phyloP scores from a whole-genome alignment of 64 coral and sea anemone genomes.

The Anthopleura sola region DNA sequence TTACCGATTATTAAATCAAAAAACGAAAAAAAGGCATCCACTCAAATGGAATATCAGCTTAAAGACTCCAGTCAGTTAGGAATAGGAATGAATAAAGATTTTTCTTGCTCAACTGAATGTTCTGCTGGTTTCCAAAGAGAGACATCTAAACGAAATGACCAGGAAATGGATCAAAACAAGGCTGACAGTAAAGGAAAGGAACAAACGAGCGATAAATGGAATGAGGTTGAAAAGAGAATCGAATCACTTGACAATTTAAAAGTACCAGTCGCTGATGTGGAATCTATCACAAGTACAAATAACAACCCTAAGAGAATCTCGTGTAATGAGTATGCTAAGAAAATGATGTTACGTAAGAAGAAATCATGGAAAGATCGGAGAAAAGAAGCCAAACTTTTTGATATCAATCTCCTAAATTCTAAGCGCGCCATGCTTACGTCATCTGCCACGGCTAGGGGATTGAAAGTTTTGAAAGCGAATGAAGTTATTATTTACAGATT shows the following conservation, averaged over 20 bases:
- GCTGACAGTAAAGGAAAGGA: neutral
- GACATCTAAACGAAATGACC: neutral
- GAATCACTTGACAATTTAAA: neutral
- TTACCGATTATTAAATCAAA: neutral
- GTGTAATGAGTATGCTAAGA: neutral
- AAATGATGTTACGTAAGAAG: neutral
- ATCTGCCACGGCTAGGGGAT: slow-evolving; percentile 30
- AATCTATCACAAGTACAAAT: neutral
- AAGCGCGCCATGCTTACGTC: slow-evolving; percentile 5
- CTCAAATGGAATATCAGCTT: neutral
- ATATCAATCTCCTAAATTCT: slow-evolving; percentile 1
- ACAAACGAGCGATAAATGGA: neutral
- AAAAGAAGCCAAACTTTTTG: neutral
- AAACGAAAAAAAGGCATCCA: neutral
- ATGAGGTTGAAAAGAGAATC: neutral
- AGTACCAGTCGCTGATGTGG: neutral
- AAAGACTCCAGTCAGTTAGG: neutral
- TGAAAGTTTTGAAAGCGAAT: slow-evolving; percentile 14
- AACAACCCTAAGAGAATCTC: neutral
- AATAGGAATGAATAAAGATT: neutral
- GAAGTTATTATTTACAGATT: slow-evolving; percentile 43
- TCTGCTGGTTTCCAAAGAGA: neutral
- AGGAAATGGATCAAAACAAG: neutral
- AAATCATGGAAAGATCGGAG: slow-evolving; percentile 4
- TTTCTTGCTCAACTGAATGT: neutral